These are phyloP conservation scores for Leptopilina myrica DNA, from an alignment of 2,888 invertebrate species.

Conservation along the genomic window DNA sequence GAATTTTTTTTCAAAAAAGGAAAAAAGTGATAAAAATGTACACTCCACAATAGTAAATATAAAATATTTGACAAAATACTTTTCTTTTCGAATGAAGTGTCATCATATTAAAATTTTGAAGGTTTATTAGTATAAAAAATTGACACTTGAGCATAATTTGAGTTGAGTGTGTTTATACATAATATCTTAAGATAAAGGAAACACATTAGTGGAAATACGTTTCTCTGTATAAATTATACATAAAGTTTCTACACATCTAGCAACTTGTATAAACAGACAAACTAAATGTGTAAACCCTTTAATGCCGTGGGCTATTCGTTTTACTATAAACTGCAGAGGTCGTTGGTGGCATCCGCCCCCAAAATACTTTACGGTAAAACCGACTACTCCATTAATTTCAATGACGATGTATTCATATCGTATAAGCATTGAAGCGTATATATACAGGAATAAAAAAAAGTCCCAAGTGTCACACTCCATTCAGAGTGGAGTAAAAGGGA, in stretches of 20 bases:
- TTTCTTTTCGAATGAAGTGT: too few relatives aligned
- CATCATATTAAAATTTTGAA: neutral
- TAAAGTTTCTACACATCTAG: slow-evolving; percentile 16
- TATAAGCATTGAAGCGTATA: neutral
- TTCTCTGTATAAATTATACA: slow-evolving; percentile 23
- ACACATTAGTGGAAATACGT: slow-evolving; percentile 2
- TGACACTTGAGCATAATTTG: neutral
- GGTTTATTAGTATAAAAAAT: neutral
- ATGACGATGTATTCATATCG: slow-evolving; percentile 44
- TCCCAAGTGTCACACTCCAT: slow-evolving; percentile 10
- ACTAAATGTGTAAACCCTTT: slow-evolving; percentile 28
- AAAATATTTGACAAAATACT: too few relatives aligned
- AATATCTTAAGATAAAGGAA: neutral
- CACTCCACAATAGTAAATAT: too few relatives aligned
- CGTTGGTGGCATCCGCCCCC: slow-evolving; percentile 55
- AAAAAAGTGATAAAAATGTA: too few relatives aligned
- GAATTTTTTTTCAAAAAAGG: too few relatives aligned
- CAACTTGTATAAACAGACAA: slow-evolving; percentile 1
- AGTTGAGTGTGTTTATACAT: too few relatives aligned
- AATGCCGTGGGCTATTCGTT: slow-evolving; percentile 58
- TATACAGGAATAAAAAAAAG: neutral
- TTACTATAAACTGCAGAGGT: slow-evolving; percentile 55
- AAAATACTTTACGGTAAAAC: slow-evolving; percentile 59
- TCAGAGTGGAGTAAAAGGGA: neutral
- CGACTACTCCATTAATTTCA: slow-evolving; percentile 59